Evolutionary conservation across 2,113 vertebrate species (phyloP), one percentile per base, ranked within the genome.

Genomic region (Orientallactaga bullata): DNA sequence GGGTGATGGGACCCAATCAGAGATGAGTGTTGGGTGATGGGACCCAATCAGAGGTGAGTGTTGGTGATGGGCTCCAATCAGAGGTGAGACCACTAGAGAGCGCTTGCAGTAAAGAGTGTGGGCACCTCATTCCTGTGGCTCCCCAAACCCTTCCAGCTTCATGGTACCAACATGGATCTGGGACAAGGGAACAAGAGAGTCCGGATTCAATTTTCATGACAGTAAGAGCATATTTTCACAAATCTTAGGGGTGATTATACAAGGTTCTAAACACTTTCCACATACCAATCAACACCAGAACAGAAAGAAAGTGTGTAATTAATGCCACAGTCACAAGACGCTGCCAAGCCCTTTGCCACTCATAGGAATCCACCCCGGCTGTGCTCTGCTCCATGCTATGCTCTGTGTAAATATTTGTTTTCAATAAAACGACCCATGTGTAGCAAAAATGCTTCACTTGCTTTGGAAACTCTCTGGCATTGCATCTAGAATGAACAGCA

Each of bases 231-330:
- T 51, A 94, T 83, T 94, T 78, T 30, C 94, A 37, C 47, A 73
- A 95, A 91, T 94, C 81, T 83, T 88, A 93, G 84, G 92, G 68
- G 74, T 76, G 90, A 84, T 73, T 84, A n/a, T 89, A 94, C 78
- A 78, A 95, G 89, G 73, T 96, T 95, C 86, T 96, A 96, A 96
- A 96, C 94, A 96, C 84, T 96, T 97, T 82, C 85, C 80, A 96
- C 82, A 77, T 94, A 89, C 93, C 91, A 85, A 74, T 96, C 95
- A 97, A 94, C 76, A 95, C 88, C 85, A 86, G 90, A 73, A 66
- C 90, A 90, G 42, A 89, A 93, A 93, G 93, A 85, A 96, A 96
- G 89, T 85, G 68, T 89, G 63, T 97, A 94, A 97, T 94, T 96
- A 93, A 90, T 96, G 88, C 73, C 94, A 83, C 81, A 90, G 79